A percentile compares a stretch with the other conserved stretches of the same genome.
phyloP scores from a whole-genome alignment of 2,113 vertebrate genomes.

The Dasyurus viverrinus region DNA sequence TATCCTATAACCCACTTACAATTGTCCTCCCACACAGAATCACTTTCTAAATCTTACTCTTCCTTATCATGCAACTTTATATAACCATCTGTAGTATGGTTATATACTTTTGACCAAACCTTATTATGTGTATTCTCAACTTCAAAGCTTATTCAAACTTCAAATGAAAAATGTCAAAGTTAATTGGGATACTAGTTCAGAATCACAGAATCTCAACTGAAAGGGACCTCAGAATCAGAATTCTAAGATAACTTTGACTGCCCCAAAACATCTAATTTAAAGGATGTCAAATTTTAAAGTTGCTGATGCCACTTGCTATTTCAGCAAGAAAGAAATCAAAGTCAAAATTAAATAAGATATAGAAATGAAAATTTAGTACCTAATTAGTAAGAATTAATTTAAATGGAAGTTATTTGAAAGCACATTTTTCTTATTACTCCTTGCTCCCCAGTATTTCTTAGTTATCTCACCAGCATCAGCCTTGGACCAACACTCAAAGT shows the following conservation, averaged over 20 bases:
- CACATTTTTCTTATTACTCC: no score
- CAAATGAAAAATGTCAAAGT: background rate
- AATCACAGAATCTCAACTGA: background rate
- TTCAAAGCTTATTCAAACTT: background rate
- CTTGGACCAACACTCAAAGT: background rate
- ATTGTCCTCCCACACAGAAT: background rate
- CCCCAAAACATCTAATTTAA: background rate
- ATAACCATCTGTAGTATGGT: background rate
- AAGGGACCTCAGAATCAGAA: no score
- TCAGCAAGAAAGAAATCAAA: background rate
- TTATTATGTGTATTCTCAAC: background rate
- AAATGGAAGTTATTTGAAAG: background rate
- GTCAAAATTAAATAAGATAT: background rate
- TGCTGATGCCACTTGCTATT: background rate
- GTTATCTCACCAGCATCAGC: no score
- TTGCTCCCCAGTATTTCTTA: background rate
- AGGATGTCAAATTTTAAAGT: background rate
- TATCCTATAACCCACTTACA: background rate
- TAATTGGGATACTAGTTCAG: background rate
- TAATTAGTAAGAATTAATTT: background rate
- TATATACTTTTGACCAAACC: no score
- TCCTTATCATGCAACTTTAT: background rate
- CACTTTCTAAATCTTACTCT: background rate
- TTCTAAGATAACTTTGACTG: background rate
- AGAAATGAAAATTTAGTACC: background rate